Evolutionary conservation across 2,113 vertebrate genomes (phyloP).

Genomic region (Ictalurus furcatus): DNA sequence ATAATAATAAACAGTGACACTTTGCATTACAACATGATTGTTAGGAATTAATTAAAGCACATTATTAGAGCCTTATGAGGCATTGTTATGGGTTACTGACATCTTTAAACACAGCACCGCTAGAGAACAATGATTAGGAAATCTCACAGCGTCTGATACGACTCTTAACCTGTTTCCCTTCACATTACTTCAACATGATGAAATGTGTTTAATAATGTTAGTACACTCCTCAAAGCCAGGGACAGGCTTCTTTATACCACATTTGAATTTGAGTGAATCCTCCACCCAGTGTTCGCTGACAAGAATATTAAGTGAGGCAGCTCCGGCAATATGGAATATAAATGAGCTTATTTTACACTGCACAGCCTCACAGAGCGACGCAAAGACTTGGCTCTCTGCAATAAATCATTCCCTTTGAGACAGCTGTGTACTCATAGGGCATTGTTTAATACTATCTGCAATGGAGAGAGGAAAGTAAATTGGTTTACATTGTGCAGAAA

Average conservation of each 20-base stretch:
- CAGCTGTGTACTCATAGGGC: slow-evolving; percentile 77
- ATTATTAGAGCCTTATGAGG: neutral
- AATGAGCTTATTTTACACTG: slow-evolving; percentile 83
- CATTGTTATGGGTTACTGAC: neutral
- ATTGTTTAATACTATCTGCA: slow-evolving; percentile 84
- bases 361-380: slow-evolving; percentile 76
- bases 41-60: neutral
- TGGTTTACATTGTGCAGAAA: slow-evolving; percentile 75
- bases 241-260: slow-evolving; percentile 66
- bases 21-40: neutral
- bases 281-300: slow-evolving; percentile 72
- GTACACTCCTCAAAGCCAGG: slow-evolving; percentile 71
- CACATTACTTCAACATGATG: slow-evolving; percentile 65
- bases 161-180: slow-evolving; percentile 60
- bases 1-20: neutral
- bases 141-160: slow-evolving; percentile 38
- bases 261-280: slow-evolving; percentile 72
- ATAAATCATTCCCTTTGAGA: slow-evolving; percentile 84
- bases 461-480: slow-evolving; percentile 72
- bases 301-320: slow-evolving; percentile 82
- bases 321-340: slow-evolving; percentile 82
- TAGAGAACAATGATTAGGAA: neutral
- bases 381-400: slow-evolving; percentile 79
- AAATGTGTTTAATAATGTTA: slow-evolving; percentile 78
- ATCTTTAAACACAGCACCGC: neutral